Conservation (phyloP, 1,140 invertebrate species). For the Glossosoma conforme region DNA sequence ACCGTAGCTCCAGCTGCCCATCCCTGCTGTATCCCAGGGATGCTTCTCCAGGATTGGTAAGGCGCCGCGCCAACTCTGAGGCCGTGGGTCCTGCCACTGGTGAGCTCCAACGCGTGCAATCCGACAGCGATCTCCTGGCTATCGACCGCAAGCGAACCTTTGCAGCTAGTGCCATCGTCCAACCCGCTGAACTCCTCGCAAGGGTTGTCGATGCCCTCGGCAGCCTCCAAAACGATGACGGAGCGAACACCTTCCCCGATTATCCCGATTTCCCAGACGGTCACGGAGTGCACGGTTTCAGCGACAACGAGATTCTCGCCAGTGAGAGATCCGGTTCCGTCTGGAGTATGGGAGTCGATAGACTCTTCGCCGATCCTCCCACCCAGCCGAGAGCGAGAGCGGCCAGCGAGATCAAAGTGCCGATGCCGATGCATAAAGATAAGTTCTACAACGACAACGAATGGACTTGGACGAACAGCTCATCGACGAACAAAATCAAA, state of each 20-base stretch:
- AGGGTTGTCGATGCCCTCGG: constrained; percentile 70
- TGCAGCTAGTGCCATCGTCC: constrained; percentile 56
- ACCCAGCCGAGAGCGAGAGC: constrained; percentile 48
- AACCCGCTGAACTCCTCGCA: constrained; percentile 67
- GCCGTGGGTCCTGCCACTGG: constrained; percentile 45
- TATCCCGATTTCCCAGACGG: constrained; percentile 27
- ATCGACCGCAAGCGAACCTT: constrained; percentile 76
- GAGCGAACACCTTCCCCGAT: constrained; percentile 34
- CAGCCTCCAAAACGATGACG: constrained; percentile 51
- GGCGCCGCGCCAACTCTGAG: constrained; percentile 60
- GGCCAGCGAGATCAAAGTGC: constrained; percentile 45
- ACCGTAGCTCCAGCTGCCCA: constrained; percentile 57
- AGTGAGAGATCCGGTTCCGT: constrained; percentile 55
- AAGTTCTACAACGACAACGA: constrained; percentile 48
- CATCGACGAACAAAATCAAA: constrained; percentile 53
- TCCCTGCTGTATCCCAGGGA: constrained; percentile 45
- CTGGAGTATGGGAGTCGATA: constrained; percentile 54
- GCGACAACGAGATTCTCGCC: constrained; percentile 62
- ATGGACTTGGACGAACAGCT: constrained; percentile 65
- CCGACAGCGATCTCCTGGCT: constrained; percentile 68
- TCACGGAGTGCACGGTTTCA: constrained; percentile 57
- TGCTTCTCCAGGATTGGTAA: constrained; percentile 43
- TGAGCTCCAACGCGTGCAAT: constrained; percentile 59
- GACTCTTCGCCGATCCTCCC: constrained; percentile 38
- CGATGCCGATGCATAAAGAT: constrained; percentile 42